phyloP scores from a whole-genome alignment of 2,113 vertebrate species.

The Anoura caudifer region DNA sequence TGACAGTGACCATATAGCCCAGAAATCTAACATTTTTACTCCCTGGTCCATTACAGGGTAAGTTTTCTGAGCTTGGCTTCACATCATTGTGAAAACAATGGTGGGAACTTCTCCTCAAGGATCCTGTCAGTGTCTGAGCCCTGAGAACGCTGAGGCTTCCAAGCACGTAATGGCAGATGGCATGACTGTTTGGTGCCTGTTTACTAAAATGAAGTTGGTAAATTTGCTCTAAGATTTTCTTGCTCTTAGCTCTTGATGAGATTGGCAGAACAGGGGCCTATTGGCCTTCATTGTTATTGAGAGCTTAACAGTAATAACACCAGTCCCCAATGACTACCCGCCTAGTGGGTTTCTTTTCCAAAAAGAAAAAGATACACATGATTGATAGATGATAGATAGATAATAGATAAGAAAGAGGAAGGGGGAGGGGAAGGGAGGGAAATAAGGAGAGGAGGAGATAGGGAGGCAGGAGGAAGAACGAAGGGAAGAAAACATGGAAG shows the following conservation, averaged over 20 bases:
- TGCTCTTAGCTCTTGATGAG: not conserved
- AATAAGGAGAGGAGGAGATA: not conserved
- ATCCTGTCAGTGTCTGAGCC: not conserved
- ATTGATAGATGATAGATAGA: not conserved
- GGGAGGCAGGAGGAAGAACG: accelerated
- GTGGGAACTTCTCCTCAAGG: not conserved
- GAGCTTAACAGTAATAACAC: not conserved
- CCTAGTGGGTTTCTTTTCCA: not conserved
- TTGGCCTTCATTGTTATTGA: not conserved
- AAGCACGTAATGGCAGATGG: not conserved
- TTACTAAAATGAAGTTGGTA: not conserved
- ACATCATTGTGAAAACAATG: not conserved
- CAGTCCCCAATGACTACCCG: no score
- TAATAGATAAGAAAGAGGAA: not conserved
- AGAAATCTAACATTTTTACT: not conserved
- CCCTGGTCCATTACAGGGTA: not conserved
- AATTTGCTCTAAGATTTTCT: not conserved
- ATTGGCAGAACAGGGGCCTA: not conserved
- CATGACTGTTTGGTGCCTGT: not conserved
- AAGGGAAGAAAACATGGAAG: not conserved
- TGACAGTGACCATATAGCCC: not conserved
- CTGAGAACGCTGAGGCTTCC: not conserved
- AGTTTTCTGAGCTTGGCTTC: not conserved
- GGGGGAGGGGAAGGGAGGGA: not conserved
- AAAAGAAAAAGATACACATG: not conserved